phyloP scores from a whole-genome alignment of 2,797 vertebrate species.

The Mus minutoides region DNA sequence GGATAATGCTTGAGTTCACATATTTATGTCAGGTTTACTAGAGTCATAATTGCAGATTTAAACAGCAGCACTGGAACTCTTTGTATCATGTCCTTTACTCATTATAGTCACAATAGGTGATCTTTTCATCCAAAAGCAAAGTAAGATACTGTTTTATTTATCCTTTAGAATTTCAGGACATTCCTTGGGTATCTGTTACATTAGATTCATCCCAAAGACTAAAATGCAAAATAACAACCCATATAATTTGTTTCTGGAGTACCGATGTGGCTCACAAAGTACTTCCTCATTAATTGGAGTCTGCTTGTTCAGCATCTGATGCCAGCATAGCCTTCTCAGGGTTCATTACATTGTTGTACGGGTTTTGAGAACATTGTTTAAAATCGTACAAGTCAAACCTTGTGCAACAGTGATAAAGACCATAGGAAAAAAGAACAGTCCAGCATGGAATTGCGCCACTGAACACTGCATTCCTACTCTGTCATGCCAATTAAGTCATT shows the following conservation, averaged over 20 bases:
- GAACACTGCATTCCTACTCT: constrained; percentile 74
- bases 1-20: neutral
- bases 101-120: neutral
- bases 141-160: constrained; percentile 44
- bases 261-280: constrained; percentile 50
- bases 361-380: constrained; percentile 68
- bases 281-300: constrained; percentile 68
- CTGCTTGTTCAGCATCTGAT: constrained; percentile 68
- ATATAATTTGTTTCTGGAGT: constrained; percentile 70
- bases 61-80: constrained; percentile 44
- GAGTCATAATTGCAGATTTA: constrained; percentile 35
- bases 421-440: neutral
- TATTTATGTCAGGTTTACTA: constrained; percentile 23
- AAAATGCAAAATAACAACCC: constrained; percentile 68
- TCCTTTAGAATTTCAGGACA: constrained; percentile 49
- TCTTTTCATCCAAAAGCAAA: constrained; percentile 39
- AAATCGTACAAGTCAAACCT: constrained; percentile 77
- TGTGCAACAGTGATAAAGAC: constrained; percentile 54
- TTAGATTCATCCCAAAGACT: constrained; percentile 65
- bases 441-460: constrained; percentile 37
- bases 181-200: constrained; percentile 62
- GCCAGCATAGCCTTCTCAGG: constrained; percentile 52
- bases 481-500: constrained; percentile 81
- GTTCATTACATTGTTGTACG: constrained; percentile 62
- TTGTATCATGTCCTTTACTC: constrained; percentile 16